A percentile compares a stretch with the other conserved stretches of the same genome.
phyloP scores from a whole-genome alignment of 2,888 invertebrate species.

The Empis livida region DNA sequence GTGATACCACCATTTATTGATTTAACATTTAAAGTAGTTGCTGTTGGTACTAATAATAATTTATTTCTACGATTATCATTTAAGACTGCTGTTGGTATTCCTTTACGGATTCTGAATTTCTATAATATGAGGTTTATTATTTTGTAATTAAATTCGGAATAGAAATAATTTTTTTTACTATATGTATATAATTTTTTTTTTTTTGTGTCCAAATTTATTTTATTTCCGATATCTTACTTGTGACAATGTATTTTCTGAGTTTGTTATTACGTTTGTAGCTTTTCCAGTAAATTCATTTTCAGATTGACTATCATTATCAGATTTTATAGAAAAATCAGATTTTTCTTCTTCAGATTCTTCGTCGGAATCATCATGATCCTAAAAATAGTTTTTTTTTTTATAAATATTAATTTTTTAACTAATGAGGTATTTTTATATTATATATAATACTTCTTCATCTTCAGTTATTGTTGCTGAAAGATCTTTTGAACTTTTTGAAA shows the following conservation, averaged over 20 bases:
- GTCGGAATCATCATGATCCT: constrained; percentile 14
- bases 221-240: constrained; percentile 7
- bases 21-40: constrained; percentile 8
- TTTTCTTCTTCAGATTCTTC: constrained; percentile 20
- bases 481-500: constrained; percentile 28
- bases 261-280: background rate
- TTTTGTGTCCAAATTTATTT: constrained; percentile 6
- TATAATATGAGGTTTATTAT: too few species aligned
- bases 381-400: background rate
- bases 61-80: too few species aligned
- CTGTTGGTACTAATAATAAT: constrained; percentile 1
- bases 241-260: constrained; percentile 1
- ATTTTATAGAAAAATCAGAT: constrained; percentile 14
- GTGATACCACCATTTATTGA: constrained; percentile 10
- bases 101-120: too few species aligned
- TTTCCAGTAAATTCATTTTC: constrained; percentile 8
- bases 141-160: too few species aligned
- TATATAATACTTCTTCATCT: constrained; percentile 8
- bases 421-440: too few species aligned
- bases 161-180: too few species aligned
- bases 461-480: constrained; percentile 17
- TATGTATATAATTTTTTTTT: too few species aligned
- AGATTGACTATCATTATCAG: constrained; percentile 8
- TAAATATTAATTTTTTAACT: too few species aligned
- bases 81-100: too few species aligned